Base-by-base conservation (phyloP, 2,888 invertebrate species). In the Parnassius glacialis region DNA sequence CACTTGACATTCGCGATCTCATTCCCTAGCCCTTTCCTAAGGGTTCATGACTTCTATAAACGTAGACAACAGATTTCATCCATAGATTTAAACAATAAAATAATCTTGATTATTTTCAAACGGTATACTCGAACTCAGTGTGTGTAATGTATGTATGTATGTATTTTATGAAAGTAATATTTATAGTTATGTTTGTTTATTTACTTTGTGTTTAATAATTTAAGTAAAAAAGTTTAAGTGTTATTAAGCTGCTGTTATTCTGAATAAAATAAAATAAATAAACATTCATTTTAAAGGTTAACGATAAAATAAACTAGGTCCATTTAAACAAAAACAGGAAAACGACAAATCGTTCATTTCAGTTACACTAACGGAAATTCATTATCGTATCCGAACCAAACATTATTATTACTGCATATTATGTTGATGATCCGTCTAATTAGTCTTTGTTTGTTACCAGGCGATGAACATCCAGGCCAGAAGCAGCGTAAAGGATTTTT, bases 401-500 rank as follows among this genome's bases (percentile, higher is more conserved):
- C 9, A 10, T 47, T 52, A 34, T 52, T 61, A 55, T 61, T 25
- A 50, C 10, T 61, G 45, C 13, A 56, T 51, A 34, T 55, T 42
- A 25, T 51, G n/a, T 11, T 41, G 3, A 20, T 9, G 12, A 50
- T n/a, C n/a, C 13, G 13, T 52, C 57, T 59, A 55, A 57, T 56
- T 52, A 52, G 42, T 59, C 12, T 1, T 59, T 67, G 68, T 75
- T 83, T 86, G 74, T 82, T 68, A 72, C 73, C 93, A 94, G 95
- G 94, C 74, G 94, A 94, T 74, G 95, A 95, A 70, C 92, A 92
- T 69, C 92, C 92, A 65, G 93, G 93, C 55, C 93, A 93, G 74
- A 95, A 96, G 70, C 96, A 96, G 89, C 96, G 96, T 84, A 96
- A 96, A 87, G 96, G 97, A 69, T 96, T 97, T 86, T 97, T 97